phyloP scores from a whole-genome alignment of 2,113 vertebrate species.

The Vanacampus margaritifer region DNA sequence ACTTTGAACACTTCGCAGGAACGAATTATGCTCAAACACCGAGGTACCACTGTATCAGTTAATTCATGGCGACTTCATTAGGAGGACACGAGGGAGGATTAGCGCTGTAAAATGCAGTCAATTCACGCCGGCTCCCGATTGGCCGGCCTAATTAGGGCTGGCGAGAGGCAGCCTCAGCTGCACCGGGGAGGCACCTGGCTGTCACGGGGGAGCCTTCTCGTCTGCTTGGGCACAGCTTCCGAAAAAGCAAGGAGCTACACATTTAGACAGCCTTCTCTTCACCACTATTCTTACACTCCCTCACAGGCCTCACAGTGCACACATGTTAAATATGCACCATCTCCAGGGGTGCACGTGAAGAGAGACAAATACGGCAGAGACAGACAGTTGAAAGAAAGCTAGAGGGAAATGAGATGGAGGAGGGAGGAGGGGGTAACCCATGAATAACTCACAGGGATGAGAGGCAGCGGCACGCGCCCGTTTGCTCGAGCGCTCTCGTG shows the following conservation, averaged over 20 bases:
- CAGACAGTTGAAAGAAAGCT: conserved; percentile 42
- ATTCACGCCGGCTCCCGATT: conserved; percentile 47
- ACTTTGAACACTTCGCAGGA: too few relatives aligned
- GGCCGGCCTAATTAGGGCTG: conserved; percentile 63
- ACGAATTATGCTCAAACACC: too few relatives aligned
- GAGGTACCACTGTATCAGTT: too few relatives aligned
- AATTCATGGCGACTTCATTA: conserved; percentile 32
- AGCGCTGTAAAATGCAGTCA: conserved; percentile 26
- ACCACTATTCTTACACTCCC: conserved; percentile 71
- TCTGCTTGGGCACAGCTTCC: conserved; percentile 62
- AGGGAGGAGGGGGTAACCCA: conserved; percentile 36
- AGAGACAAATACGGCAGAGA: conserved; percentile 46
- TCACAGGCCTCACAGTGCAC: conserved; percentile 64
- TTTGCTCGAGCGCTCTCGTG: conserved; percentile 98
- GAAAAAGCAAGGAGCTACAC: conserved; percentile 59
- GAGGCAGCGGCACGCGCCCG: conserved; percentile 93
- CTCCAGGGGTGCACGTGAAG: conserved; percentile 47
- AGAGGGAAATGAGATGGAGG: conserved; percentile 52
- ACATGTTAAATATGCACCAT: conserved; percentile 71
- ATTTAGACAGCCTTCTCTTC: conserved; percentile 67
- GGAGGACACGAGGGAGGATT: conserved; percentile 31
- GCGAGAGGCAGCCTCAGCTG: conserved; percentile 55
- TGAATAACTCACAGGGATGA: conserved; percentile 91
- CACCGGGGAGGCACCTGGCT: conserved; percentile 53
- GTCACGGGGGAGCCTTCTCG: conserved; percentile 64